phyloP scores from a whole-genome alignment of 1,140 invertebrate species.

The Sweltsa coloradensis region DNA sequence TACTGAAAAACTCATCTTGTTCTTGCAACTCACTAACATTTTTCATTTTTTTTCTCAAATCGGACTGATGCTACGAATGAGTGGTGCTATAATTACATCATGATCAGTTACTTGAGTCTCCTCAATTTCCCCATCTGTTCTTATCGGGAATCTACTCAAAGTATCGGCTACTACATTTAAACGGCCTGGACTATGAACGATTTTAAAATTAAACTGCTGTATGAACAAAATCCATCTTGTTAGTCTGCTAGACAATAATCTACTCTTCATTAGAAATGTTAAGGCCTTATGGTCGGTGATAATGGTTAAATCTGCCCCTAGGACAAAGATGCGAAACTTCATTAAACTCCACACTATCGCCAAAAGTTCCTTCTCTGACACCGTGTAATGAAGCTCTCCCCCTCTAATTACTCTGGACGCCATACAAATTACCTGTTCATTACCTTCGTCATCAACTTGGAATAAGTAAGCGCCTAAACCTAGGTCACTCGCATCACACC shows the following conservation, averaged over 20 bases:
- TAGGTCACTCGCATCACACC: constrained; percentile 9
- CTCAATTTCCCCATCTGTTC: neutral
- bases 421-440: constrained; percentile 14
- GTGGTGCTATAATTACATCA: neutral
- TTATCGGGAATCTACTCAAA: constrained; percentile 6
- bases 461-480: constrained; percentile 1
- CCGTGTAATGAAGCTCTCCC: constrained; percentile 24
- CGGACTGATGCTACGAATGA: neutral
- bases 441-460: neutral
- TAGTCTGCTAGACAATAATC: constrained; percentile 18
- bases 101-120: neutral
- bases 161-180: constrained; percentile 26
- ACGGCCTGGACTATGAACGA: constrained; percentile 24
- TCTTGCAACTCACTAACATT: neutral
- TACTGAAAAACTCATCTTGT: neutral
- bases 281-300: constrained; percentile 30
- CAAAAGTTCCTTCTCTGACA: constrained; percentile 31
- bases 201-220: constrained; percentile 25
- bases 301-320: constrained; percentile 25
- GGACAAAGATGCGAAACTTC: constrained; percentile 26
- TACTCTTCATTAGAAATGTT: constrained; percentile 25
- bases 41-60: neutral
- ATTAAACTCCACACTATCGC: constrained; percentile 28
- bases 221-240: constrained; percentile 25
- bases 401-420: constrained; percentile 18